Base-by-base conservation (phyloP, 2,113 vertebrate genomes). In the Engystomops pustulosus region DNA sequence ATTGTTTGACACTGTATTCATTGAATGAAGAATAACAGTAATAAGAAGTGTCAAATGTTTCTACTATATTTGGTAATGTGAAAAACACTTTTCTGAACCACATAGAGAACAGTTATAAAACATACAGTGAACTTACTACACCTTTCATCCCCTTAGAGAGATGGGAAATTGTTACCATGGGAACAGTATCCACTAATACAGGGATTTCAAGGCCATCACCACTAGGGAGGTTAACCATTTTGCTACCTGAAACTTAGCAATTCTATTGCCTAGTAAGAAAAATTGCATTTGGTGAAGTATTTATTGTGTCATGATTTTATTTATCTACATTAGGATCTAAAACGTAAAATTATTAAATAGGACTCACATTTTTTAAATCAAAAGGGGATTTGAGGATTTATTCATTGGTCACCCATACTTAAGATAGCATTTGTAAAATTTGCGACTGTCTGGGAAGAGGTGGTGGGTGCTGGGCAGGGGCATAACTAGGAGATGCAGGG, bases 181-280 rank as follows among this genome's bases (percentile, higher is more conserved):
- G 10, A 74, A 83, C 71, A 25, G 25, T 14, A 83, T 67, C 27
- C 55, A 67, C 25, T 45, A 49, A n/a, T 58, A 30, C 30, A 47
- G 20, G 55, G 20, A 65, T 62, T 72, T 82, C 55, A 83, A 67
- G 81, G 71, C 72, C 70, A 23, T 75, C 20, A 60, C 7, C 38
- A 30, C 38, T 58, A 60, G 2, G 47, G 18, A 65, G 8, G 17
- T 75, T 75, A 75, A 75, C 67, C 23, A 8, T 58, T 58, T 38
- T 14, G 23, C 14, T 41, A 49, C 80, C 41, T 9, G 2, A 7
- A 25, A 32, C 6, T 70, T 4, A 5, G 55, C 34, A n/a, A 10
- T 79, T 60, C 8, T 67, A 67, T 62, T 67, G 2, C 17, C 2
- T 18, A 32, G 18, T 11, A 30, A 62, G 10, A 30, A 14, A 18